These are phyloP conservation scores for Drosophila heteroneura DNA, from an alignment of 2,888 invertebrate genomes.

Conservation along the genomic window DNA sequence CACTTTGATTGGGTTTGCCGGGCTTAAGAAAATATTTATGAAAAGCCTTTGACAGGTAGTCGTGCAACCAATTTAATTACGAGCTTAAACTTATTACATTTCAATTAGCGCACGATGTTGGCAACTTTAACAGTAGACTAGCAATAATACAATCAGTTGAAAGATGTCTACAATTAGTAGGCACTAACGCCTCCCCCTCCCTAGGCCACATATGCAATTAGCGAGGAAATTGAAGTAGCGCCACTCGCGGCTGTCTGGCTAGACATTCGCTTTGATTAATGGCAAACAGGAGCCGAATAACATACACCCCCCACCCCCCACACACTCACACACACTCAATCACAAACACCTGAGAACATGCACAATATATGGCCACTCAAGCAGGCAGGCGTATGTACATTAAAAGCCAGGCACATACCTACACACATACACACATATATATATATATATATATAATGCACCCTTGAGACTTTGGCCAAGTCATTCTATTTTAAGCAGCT, in stretches of 20 bases:
- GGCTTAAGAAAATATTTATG: neutral
- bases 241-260: constrained; percentile 68
- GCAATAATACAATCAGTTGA: constrained; percentile 67
- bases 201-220: constrained; percentile 64
- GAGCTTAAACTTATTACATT: constrained; percentile 56
- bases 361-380: constrained; percentile 43
- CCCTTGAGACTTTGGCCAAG: constrained; percentile 60
- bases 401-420: constrained; percentile 35
- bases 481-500: constrained; percentile 10
- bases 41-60: constrained; percentile 7
- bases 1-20: neutral
- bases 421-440: constrained; percentile 3
- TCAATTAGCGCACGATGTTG: constrained; percentile 56
- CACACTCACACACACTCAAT: constrained; percentile 25
- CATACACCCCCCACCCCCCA: constrained; percentile 15
- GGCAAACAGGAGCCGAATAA: constrained; percentile 43
- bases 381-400: constrained; percentile 29
- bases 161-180: constrained; percentile 68
- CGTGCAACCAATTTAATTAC: constrained; percentile 37
- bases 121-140: constrained; percentile 42
- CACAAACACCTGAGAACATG: constrained; percentile 22
- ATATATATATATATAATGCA: constrained; percentile 57
- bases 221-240: constrained; percentile 48
- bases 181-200: constrained; percentile 15
- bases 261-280: constrained; percentile 70